A percentile compares a stretch with the other conserved stretches of the same genome.
These are phyloP conservation scores for Zosterops hypoxanthus DNA, from an alignment of 2,113 vertebrate species.

Conservation along the genomic window DNA sequence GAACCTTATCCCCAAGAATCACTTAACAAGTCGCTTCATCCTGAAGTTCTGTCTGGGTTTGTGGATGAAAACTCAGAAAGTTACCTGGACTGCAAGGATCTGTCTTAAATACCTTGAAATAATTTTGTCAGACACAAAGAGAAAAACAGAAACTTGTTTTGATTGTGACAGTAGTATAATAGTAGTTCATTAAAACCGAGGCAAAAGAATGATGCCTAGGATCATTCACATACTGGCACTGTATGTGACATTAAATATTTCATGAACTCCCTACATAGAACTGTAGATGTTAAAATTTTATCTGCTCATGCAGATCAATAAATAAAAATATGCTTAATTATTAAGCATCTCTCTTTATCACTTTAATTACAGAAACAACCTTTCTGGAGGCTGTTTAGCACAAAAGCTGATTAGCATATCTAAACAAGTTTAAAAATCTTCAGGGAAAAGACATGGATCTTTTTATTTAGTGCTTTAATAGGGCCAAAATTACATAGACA, in stretches of 20 bases:
- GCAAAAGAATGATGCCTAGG: background rate
- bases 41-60: background rate
- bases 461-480: background rate
- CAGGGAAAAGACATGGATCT: background rate
- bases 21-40: background rate
- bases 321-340: conserved; percentile 49
- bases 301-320: background rate
- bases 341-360: conserved; percentile 31
- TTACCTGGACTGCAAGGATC: background rate
- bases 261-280: background rate
- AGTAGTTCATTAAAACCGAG: background rate
- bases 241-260: background rate
- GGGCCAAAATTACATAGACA: background rate
- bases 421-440: conserved; percentile 13
- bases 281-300: conserved; percentile 30
- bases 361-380: conserved; percentile 34
- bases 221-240: background rate
- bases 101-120: background rate
- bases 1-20: background rate
- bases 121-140: background rate
- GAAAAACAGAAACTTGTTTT: background rate
- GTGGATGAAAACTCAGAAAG: background rate
- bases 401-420: conserved; percentile 17
- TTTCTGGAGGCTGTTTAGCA: conserved; percentile 26
- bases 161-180: background rate